Conservation (phyloP, 1,140 invertebrate genomes). For the Apis florea region DNA sequence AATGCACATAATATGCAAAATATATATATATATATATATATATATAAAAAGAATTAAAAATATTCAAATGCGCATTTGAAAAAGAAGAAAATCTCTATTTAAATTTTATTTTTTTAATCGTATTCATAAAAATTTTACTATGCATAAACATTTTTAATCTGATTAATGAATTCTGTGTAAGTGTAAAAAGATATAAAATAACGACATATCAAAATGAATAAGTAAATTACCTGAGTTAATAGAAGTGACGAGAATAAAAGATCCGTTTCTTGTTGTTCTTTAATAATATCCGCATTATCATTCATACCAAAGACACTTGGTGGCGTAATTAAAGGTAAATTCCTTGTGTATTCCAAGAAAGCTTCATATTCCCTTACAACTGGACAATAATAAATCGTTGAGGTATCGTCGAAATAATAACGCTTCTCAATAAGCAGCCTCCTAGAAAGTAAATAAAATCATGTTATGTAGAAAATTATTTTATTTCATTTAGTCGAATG, state of each 20-base stretch:
- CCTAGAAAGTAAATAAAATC: slow-evolving; percentile 45
- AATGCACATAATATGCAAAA: too few relatives aligned
- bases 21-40: neutral
- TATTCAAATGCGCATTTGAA: neutral
- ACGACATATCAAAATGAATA: neutral
- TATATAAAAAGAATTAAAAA: too few relatives aligned
- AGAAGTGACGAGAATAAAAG: slow-evolving; percentile 90
- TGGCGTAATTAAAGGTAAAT: slow-evolving; percentile 88
- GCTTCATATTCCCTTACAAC: slow-evolving; percentile 87
- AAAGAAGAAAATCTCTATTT: too few relatives aligned
- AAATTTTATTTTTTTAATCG: too few relatives aligned
- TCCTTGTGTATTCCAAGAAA: slow-evolving; percentile 89
- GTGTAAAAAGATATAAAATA: neutral
- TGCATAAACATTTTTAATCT: too few relatives aligned
- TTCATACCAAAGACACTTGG: slow-evolving; percentile 96
- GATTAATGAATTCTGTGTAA: too few relatives aligned
- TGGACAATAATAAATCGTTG: slow-evolving; percentile 87
- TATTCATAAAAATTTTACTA: too few relatives aligned
- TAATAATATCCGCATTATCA: slow-evolving; percentile 96
- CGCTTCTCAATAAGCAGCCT: slow-evolving; percentile 67
- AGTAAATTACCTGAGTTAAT: slow-evolving; percentile 87
- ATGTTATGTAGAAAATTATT: too few relatives aligned
- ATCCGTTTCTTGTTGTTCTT: slow-evolving; percentile 94
- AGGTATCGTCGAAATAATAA: slow-evolving; percentile 77
- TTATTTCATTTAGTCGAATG: too few relatives aligned